These are phyloP conservation scores for Flabesymbios commensalis DNA, from an alignment of 2,888 invertebrate genomes.

Conservation along the genomic window DNA sequence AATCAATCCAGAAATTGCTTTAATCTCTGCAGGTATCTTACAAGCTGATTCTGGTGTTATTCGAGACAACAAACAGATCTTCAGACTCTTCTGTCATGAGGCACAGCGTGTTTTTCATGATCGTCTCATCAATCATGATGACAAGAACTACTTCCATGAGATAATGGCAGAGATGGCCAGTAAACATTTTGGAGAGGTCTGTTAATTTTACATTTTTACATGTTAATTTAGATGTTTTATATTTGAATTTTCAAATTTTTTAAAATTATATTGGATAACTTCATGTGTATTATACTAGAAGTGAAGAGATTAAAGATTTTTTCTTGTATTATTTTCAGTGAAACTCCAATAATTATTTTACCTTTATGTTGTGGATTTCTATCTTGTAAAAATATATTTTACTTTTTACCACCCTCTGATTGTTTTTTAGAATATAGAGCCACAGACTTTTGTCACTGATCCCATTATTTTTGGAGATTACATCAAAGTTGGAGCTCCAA, in stretches of 20 bases:
- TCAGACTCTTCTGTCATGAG: slow-evolving; percentile 61
- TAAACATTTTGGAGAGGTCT: slow-evolving; percentile 61
- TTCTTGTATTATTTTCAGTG: too few relatives aligned
- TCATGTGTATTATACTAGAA: too few relatives aligned
- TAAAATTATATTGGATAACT: too few relatives aligned
- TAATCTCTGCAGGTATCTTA: slow-evolving; percentile 68
- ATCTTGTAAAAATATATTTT: too few relatives aligned
- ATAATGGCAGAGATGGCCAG: slow-evolving; percentile 60
- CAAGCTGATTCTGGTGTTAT: slow-evolving; percentile 72
- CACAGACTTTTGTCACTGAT: slow-evolving; percentile 50
- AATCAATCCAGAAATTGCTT: too few relatives aligned
- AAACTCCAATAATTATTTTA: too few relatives aligned
- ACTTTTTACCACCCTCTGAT: too few relatives aligned
- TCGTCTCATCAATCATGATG: slow-evolving; percentile 60
- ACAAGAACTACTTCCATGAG: slow-evolving; percentile 58
- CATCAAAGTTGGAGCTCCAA: slow-evolving; percentile 74
- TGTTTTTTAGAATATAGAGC: slow-evolving; percentile 48
- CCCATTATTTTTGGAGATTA: slow-evolving; percentile 82
- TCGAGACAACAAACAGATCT: slow-evolving; percentile 55
- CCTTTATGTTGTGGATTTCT: too few relatives aligned
- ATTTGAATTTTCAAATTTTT: too few relatives aligned
- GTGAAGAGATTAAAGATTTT: too few relatives aligned
- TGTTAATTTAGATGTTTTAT: too few relatives aligned
- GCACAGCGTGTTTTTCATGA: slow-evolving; percentile 62
- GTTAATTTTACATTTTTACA: not conserved